Percentiles rank a stretch among this genome's conserved stretches.
These are phyloP conservation scores for Calyptomena viridis DNA, from an alignment of 2,113 vertebrate genomes.

Conservation along the genomic window DNA sequence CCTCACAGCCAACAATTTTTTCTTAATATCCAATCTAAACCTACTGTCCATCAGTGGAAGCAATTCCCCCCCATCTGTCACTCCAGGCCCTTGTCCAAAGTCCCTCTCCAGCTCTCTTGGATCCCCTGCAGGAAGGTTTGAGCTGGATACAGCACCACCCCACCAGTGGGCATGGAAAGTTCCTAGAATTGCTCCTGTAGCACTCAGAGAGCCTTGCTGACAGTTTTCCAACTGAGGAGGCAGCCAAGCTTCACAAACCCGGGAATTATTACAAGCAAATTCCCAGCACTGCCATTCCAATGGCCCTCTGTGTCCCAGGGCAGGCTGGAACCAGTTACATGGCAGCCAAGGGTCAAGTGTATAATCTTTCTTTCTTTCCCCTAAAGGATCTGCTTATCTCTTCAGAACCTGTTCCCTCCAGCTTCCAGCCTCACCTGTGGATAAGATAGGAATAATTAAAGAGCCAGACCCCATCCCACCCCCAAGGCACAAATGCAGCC, in stretches of 20 bases:
- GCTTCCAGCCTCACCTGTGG: background rate
- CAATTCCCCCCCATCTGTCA: background rate
- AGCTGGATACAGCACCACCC: rapidly evolving
- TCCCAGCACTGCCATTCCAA: background rate
- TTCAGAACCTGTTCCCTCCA: background rate
- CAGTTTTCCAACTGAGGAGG: background rate
- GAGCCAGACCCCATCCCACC: background rate
- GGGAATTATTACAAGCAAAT: background rate
- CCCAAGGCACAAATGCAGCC: background rate
- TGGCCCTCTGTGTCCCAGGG: rapidly evolving
- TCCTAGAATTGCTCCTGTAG: background rate
- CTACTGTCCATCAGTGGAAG: background rate
- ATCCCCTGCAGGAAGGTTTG: background rate
- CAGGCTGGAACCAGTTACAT: background rate
- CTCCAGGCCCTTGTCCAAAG: background rate
- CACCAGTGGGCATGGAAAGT: rapidly evolving
- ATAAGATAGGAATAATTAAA: background rate
- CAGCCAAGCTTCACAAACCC: background rate
- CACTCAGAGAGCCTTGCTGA: background rate
- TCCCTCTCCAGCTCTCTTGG: background rate
- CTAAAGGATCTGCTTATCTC: rapidly evolving
- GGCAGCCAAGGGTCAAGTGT: background rate
- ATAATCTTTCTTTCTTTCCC: background rate
- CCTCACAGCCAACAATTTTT: background rate
- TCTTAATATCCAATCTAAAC: background rate